phyloP scores from a whole-genome alignment of 2,113 vertebrate genomes.

The Oxyruncus cristatus region DNA sequence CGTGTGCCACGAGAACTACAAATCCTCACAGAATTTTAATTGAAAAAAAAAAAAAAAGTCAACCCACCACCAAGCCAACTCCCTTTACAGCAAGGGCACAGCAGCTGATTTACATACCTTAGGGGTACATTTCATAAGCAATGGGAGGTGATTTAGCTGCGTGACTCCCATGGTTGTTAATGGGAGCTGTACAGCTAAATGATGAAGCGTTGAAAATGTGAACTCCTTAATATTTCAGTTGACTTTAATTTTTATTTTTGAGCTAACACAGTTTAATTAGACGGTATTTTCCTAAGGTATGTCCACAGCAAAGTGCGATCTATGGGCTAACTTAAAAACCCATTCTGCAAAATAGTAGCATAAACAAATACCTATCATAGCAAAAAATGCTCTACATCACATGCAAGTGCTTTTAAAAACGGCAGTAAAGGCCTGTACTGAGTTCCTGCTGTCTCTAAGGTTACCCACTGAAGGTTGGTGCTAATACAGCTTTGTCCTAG shows the following conservation, averaged over 20 bases:
- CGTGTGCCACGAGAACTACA: neutral
- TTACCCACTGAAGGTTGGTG: neutral
- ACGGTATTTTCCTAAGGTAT: slow-evolving; percentile 45
- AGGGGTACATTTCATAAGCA: slow-evolving; percentile 70
- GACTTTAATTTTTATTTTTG: slow-evolving; percentile 76
- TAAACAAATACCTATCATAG: neutral
- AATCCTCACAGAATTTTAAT: slow-evolving; percentile 48
- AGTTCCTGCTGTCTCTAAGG: neutral
- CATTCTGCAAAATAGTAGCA: neutral
- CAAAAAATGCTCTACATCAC: neutral
- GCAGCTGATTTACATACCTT: slow-evolving; percentile 68
- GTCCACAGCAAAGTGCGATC: slow-evolving; percentile 7
- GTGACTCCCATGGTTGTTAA: slow-evolving; percentile 70
- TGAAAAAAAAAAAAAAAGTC: neutral
- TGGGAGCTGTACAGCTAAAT: slow-evolving; percentile 57
- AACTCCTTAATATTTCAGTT: slow-evolving; percentile 66
- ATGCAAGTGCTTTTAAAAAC: neutral
- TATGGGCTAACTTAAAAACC: slow-evolving; percentile 2
- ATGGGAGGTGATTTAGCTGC: slow-evolving; percentile 61
- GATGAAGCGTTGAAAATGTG: slow-evolving; percentile 63
- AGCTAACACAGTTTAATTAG: slow-evolving; percentile 75
- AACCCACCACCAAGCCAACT: neutral
- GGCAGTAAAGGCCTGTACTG: neutral
- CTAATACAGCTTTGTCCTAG: neutral
- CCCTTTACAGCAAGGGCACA: slow-evolving; percentile 24